Conservation (phyloP, 2,888 invertebrate genomes). For the Hirtodrosophila confusa region DNA sequence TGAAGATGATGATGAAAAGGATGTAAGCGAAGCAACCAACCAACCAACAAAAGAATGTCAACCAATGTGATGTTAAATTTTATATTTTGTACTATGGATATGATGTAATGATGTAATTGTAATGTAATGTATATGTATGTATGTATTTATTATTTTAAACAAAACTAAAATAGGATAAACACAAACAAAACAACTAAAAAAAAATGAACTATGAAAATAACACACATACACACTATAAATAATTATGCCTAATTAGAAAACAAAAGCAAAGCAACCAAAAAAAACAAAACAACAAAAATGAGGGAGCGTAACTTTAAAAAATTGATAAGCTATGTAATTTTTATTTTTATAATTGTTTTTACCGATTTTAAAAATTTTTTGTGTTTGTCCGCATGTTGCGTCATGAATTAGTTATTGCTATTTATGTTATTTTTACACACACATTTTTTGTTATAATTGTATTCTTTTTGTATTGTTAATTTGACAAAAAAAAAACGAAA, state of each 20-base stretch:
- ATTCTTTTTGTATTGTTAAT: slow-evolving; percentile 60
- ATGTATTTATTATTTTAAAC: slow-evolving; percentile 76
- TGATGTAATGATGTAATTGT: slow-evolving; percentile 77
- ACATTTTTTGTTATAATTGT: slow-evolving; percentile 55
- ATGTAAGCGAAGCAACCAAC: slow-evolving; percentile 76
- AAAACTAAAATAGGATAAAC: slow-evolving; percentile 68
- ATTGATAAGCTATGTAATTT: slow-evolving; percentile 25
- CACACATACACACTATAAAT: slow-evolving; percentile 53
- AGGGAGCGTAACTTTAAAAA: slow-evolving; percentile 25
- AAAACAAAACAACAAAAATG: slow-evolving; percentile 28
- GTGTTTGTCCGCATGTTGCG: slow-evolving; percentile 51
- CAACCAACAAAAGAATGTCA: slow-evolving; percentile 80
- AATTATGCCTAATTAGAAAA: slow-evolving; percentile 66
- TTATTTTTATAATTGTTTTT: slow-evolving; percentile 22
- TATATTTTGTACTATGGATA: slow-evolving; percentile 78
- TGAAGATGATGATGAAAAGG: slow-evolving; percentile 29
- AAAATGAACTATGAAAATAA: slow-evolving; percentile 27
- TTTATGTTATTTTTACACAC: slow-evolving; percentile 44
- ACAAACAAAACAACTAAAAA: slow-evolving; percentile 50
- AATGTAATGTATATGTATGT: slow-evolving; percentile 69
- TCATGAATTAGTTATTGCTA: slow-evolving; percentile 55
- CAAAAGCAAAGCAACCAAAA: slow-evolving; percentile 58
- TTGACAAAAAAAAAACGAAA: slow-evolving; percentile 26
- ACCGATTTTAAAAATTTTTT: slow-evolving; percentile 25
- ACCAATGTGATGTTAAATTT: slow-evolving; percentile 79